Base-by-base conservation (phyloP, 2,113 vertebrate genomes). In the Ahaetulla prasina region DNA sequence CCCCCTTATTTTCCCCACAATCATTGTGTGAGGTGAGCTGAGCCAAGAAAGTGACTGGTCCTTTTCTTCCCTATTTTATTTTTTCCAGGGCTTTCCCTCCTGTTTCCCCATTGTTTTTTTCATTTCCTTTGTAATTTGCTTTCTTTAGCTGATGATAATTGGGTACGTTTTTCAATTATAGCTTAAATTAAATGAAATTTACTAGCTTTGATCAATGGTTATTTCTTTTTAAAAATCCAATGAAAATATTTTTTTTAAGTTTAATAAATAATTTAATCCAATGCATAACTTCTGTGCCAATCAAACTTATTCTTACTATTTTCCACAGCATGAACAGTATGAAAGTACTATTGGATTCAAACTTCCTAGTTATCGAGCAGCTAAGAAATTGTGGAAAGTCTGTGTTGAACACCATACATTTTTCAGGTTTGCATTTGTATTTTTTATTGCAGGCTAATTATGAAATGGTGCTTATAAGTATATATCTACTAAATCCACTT, bases 361-460 rank as follows among this genome's bases (percentile, higher is more conserved):
- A 96, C 98, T 99, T 93, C 99, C 99, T 35, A 99, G 98, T 96
- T 99, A 99, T 95, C 98, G 98, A 93, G 98, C 99, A 20, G 98
- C 99, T n/a, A 99, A 99, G 96, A 99, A 99, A 96, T 96, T 99
- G 93, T 99, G 99, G 99, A 99, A 99, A 96, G 99, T 99, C 6
- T 99, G 99, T 96, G 99, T 99, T 47, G 99, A 99, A 35, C 99
- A 99, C 96, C 99, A 99, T 94, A 99, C 99, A 0, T 99, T 99
- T 96, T 99, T 99, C 98, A 99, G 99, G 99, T 99, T 96, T 84
- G 95, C 95, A 43, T 80, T 80, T 80, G 91, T 93, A 50, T 11
- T 89, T 85, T 3, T n/a, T 1, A 50, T 95, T 1, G 1, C n/a
- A 47, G 11, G 2, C 25, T 45, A 54, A 91, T 23, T 91, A 52